A percentile compares a stretch with the other conserved stretches of the same genome.
Evolutionary conservation across 2,888 invertebrate genomes (phyloP).

Genomic region (Spicauda simplicius): DNA sequence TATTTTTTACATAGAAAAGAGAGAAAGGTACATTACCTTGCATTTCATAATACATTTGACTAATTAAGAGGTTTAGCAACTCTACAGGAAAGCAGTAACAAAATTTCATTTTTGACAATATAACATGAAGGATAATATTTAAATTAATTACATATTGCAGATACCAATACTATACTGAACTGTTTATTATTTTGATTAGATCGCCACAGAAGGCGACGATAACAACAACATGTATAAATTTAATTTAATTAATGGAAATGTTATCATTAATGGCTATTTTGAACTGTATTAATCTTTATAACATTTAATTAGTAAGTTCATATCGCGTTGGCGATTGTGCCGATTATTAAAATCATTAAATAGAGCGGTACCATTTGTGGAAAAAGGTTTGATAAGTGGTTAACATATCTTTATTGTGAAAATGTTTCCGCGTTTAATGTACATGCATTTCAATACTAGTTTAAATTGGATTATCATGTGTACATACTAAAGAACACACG

Average conservation of each 20-base stretch:
- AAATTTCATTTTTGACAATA: neutral
- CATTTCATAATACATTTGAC: no score
- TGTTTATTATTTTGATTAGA: neutral
- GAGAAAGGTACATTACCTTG: no score
- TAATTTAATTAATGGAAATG: slow-evolving; percentile 8
- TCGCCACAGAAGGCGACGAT: neutral
- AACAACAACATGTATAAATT: slow-evolving; percentile 3
- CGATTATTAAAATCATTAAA: neutral
- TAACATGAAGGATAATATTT: neutral
- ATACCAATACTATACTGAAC: slow-evolving; percentile 1
- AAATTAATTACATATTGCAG: neutral
- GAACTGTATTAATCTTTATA: neutral
- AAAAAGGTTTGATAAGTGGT: neutral
- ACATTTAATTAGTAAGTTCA: neutral
- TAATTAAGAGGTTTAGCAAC: no score
- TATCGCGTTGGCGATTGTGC: neutral
- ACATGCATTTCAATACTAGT: no score
- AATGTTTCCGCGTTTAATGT: neutral
- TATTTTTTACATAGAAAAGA: no score
- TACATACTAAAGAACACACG: no score
- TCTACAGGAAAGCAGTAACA: no score
- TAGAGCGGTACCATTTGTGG: neutral
- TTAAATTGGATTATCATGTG: no score
- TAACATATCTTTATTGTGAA: neutral
- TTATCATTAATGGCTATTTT: neutral